Evolutionary conservation across 2,113 vertebrate genomes (phyloP), one percentile per base, ranked within the genome.

Genomic region (Cebus imitator): DNA sequence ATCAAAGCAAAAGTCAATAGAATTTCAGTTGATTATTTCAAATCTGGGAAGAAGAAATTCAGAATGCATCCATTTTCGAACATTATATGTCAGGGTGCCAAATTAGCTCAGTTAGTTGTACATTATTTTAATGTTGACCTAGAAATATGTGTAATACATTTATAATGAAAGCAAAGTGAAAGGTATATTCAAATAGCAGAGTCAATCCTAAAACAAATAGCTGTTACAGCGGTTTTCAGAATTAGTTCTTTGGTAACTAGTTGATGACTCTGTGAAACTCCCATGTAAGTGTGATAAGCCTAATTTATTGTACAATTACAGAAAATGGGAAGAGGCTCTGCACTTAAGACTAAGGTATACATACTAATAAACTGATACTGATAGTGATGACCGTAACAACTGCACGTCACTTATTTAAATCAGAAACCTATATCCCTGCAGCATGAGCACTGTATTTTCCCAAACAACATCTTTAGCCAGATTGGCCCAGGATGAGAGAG

Each of bases 171-270:
- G 95, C 93, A 92, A 96, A 97, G 79, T 92, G 78, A 95, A 94
- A 95, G 93, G 88, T 81, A 91, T 85, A 94, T 82, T 96, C 96
- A 95, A 97, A 94, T 50, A 96, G 82, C 86, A 91, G 50, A 97
- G 91, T 95, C 95, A 95, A 97, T 94, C 96, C 97, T 97, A 97
- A 98, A 97, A 89, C 96, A 96, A 97, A 97, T 64, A 96, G 64
- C 87, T 94, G 88, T 96, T 95, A 96, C 58, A 91, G 82, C 79
- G 82, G 94, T 82, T 97, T 96, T 95, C 91, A 83, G 89, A 89
- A 68, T 70, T 87, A 95, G 88, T 96, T 96, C 93, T 97, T 97
- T 84, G 32, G 82, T 95, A 68, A 93, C 93, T 93, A 87, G n/a
- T 66, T 94, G 95, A 97, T 94, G 93, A 94, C 91, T 95, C 95